A percentile compares a stretch with the other conserved stretches of the same genome.
phyloP scores from a whole-genome alignment of 2,113 vertebrate genomes.

The Oceanodroma tethys region DNA sequence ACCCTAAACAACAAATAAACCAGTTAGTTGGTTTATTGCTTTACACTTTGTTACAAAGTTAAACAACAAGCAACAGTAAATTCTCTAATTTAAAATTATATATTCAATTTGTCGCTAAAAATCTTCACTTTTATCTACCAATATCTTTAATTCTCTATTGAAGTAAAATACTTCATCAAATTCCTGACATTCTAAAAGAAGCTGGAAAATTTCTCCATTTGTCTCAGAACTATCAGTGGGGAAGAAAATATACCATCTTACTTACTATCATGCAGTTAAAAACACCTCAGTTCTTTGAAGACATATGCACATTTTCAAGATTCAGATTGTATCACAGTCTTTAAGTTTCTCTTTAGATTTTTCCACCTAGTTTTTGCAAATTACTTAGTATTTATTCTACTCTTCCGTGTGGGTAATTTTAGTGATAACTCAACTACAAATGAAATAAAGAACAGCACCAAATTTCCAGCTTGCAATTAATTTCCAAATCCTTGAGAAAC shows the following conservation, averaged over 20 bases:
- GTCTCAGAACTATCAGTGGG: background rate
- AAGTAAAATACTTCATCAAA: background rate
- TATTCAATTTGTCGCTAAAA: background rate
- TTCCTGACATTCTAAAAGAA: background rate
- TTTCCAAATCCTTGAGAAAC: background rate
- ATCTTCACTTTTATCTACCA: background rate
- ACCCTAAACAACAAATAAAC: slow-evolving; percentile 49
- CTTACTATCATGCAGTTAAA: background rate
- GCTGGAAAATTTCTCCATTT: background rate
- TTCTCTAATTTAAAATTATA: background rate
- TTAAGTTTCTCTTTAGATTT: background rate
- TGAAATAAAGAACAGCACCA: background rate
- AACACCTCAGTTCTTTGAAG: background rate
- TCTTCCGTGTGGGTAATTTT: background rate
- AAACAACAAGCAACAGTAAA: background rate
- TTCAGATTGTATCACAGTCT: background rate
- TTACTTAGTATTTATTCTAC: background rate
- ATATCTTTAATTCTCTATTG: background rate
- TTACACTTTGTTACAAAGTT: background rate
- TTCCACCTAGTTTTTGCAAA: background rate
- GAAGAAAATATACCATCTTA: background rate
- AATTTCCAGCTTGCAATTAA: background rate
- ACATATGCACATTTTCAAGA: background rate
- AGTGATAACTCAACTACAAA: background rate
- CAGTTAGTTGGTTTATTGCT: background rate